Base-by-base conservation (phyloP, 2,888 invertebrate species). In the Salticus scenicus region DNA sequence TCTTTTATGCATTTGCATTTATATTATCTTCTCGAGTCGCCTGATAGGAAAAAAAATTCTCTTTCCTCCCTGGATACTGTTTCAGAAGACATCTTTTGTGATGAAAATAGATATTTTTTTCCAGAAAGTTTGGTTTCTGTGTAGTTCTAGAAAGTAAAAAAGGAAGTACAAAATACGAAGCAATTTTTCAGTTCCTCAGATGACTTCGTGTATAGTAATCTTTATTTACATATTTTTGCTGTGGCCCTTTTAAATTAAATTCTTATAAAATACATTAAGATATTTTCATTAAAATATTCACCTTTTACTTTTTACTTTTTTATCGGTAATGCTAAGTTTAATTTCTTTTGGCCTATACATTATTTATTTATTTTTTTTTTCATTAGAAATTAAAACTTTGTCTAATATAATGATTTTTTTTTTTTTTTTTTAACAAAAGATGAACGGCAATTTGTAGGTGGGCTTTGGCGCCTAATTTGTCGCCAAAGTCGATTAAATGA, bases 1-100 rank as follows among this genome's bases (percentile, higher is more conserved):
- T n/a, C n/a, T n/a, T n/a, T n/a, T n/a, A n/a, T n/a, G n/a, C n/a
- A 84, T 84, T 84, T 84, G 83, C 83, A 84, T 84, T 84, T 84
- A 84, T 84, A 84, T 84, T 84, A 84, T 84, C 83, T 81, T 57
- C 77, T 84, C 33, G 77, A 73, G 33, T 30, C 71, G 67, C 64
- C 57, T 41, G 31, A 72, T 67, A 72, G 69, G 47, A 76, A 76
- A 51, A 28, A 63, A 57, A 24, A 37, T 37, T 7, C n/a, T 20
- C 31, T 57, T 72, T 72, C 31, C 57, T 57, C n/a, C 24, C 20
- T 76, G 8, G 31, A n/a, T 63, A 12, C 31, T 57, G 47, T 37
- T 28, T 10, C 69, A n/a, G n/a, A n/a, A n/a, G n/a, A n/a, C n/a
- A 8, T 37, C 66, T 82, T 42, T 63, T 73, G 82, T 76, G 82